A percentile compares a stretch with the other conserved stretches of the same genome.
Evolutionary conservation across 1,140 invertebrate species (phyloP).

Genomic region (Leptinotarsa defecta): DNA sequence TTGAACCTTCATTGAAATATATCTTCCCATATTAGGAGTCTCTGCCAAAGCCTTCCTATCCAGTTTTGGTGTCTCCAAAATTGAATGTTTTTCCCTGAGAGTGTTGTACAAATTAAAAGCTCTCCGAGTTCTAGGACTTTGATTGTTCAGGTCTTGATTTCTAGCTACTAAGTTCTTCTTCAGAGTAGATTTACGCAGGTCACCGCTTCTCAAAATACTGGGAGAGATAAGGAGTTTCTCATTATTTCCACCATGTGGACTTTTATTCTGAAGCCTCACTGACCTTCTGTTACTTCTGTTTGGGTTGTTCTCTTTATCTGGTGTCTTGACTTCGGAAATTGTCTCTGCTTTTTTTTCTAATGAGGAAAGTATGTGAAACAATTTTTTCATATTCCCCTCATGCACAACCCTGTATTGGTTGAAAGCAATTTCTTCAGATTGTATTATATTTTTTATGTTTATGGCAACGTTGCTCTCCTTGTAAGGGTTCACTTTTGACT

Average conservation of each 20-base stretch:
- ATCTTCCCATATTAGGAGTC: neutral
- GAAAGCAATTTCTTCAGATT: conserved; percentile 13
- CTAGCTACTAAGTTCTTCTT: conserved; percentile 17
- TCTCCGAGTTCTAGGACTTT: conserved; percentile 6
- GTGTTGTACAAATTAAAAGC: neutral
- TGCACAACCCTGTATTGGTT: neutral
- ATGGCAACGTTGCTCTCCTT: neutral
- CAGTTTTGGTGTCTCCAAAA: conserved; percentile 13
- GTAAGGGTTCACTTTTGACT: neutral
- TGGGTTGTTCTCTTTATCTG: neutral
- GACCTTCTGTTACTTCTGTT: conserved; percentile 1
- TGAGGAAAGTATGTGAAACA: neutral
- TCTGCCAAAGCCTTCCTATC: conserved; percentile 12
- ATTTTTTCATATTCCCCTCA: neutral
- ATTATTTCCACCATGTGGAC: neutral
- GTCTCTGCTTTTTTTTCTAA: neutral
- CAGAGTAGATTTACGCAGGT: conserved; percentile 14
- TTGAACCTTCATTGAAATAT: conserved; percentile 14
- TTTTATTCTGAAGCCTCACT: conserved; percentile 12
- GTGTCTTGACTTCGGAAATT: neutral
- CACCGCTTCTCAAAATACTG: conserved; percentile 4
- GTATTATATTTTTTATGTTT: conserved; percentile 8
- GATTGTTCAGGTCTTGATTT: neutral
- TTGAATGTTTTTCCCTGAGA: neutral
- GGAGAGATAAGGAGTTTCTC: conserved; percentile 3